A percentile compares a stretch with the other conserved stretches of the same genome.
phyloP scores from a whole-genome alignment of 1,140 invertebrate species.

The Pissodes strobi region DNA sequence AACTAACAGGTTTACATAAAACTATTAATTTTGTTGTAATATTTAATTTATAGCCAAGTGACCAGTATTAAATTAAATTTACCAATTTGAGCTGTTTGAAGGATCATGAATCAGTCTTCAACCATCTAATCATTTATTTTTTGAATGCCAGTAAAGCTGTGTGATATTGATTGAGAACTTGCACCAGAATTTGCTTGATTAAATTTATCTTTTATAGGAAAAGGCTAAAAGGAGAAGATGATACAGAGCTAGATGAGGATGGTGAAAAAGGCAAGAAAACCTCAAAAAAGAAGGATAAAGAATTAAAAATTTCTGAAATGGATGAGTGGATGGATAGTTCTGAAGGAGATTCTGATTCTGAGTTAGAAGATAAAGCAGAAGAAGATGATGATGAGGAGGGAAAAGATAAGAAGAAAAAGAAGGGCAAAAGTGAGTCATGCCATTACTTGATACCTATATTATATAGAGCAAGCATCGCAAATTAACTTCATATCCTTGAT shows the following conservation, averaged over 20 bases:
- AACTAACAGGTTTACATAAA: too few relatives aligned
- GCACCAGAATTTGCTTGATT: too few relatives aligned
- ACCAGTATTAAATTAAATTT: too few relatives aligned
- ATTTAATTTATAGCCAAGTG: too few relatives aligned
- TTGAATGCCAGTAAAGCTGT: neutral
- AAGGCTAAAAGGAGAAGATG: conserved; percentile 69
- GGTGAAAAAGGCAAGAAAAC: conserved; percentile 61
- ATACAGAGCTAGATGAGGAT: conserved; percentile 75
- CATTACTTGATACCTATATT: too few relatives aligned
- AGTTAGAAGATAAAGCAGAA: conserved; percentile 65
- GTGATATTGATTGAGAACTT: too few relatives aligned
- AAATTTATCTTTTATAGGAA: conserved; percentile 13
- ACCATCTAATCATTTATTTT: neutral
- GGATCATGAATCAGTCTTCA: too few relatives aligned
- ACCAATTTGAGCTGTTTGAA: too few relatives aligned
- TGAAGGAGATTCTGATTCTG: conserved; percentile 72
- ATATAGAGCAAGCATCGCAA: too few relatives aligned
- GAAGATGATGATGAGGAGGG: conserved; percentile 70
- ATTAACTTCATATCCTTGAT: too few relatives aligned
- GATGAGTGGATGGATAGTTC: conserved; percentile 89
- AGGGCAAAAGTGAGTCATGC: conserved; percentile 25
- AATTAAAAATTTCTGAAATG: conserved; percentile 89
- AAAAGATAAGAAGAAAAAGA: conserved; percentile 59
- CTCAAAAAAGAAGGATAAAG: too few relatives aligned
- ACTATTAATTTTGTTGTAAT: too few relatives aligned